Evolutionary conservation across 2,888 invertebrate genomes (phyloP), one percentile per base, ranked within the genome.

Genomic region (Apamea anceps): DNA sequence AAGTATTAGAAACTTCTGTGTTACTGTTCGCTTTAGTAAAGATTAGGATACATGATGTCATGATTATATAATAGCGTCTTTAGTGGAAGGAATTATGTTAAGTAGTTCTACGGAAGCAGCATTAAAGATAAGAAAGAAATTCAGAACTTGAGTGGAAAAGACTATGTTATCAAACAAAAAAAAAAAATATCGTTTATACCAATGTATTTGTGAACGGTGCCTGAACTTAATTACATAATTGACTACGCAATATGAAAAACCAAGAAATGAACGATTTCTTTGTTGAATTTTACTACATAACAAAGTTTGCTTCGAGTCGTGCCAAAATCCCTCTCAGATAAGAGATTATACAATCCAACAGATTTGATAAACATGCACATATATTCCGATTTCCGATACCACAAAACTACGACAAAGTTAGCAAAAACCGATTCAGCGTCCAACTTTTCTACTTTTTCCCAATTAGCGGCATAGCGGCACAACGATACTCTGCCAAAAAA

Each of bases 391-490:
- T 68, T 51, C 21, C 10, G n/a, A 65, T 13, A 5, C 18, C 32
- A 42, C 48, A 60, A 28, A 75, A 72, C 57, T 28, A 65, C 21
- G 8, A 54, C 28, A 80, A 72, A 72, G 60, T 75, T 68, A 15
- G 1, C 28, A 28, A 85, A 75, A 72, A 37, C 73, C 37, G n/a
- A 54, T 68, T 65, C 8, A 15, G 60, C 28, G 37, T 21, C n/a
- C 62, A 76, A 86, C 37, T 76, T 81, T 83, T 72, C 37, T 13
- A 82, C 82, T 81, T 76, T 85, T 73, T 76, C 62, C 60, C 76
- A 81, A 81, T 84, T 84, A 82, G 54, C 57, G 42, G 25, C 51
- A 65, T 72, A 75, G 48, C 45, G 28, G 25, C 45, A 71, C 18
- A 32, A 12, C 62, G n/a, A 65, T 72, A 62, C 54, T 37, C 51